These are phyloP conservation scores for Choreutis nemorana DNA, from an alignment of 2,888 invertebrate species.

Conservation along the genomic window DNA sequence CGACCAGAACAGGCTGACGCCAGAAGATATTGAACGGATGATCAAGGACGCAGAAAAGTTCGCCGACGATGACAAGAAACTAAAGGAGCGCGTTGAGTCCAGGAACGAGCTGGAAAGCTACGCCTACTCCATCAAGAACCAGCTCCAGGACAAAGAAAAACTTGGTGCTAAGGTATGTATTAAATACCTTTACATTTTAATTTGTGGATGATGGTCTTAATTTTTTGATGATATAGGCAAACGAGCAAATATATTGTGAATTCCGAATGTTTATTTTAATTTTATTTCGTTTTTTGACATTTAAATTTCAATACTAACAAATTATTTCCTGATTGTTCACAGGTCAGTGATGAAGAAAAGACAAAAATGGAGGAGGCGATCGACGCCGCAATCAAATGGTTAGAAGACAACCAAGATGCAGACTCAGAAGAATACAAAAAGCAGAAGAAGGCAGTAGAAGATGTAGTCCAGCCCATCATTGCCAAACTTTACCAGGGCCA, in stretches of 20 bases:
- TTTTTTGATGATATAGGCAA: background rate
- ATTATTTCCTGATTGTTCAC: conserved; percentile 16
- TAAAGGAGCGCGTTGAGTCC: conserved; percentile 94
- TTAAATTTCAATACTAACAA: background rate
- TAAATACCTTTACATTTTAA: background rate
- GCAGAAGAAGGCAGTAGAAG: conserved; percentile 95
- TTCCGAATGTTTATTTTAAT: conserved; percentile 1
- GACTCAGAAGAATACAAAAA: conserved; percentile 92
- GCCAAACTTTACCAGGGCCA: conserved; percentile 93
- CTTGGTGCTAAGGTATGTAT: conserved; percentile 82
- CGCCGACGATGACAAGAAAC: conserved; percentile 97
- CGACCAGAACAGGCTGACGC: conserved; percentile 95
- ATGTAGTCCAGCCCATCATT: conserved; percentile 96
- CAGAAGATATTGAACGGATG: conserved; percentile 99
- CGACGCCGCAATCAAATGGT: conserved; percentile 97
- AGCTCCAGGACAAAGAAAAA: conserved; percentile 95
- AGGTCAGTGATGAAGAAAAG: conserved; percentile 86
- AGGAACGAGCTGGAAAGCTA: conserved; percentile 97
- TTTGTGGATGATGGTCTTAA: background rate
- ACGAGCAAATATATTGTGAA: background rate
- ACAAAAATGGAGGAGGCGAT: conserved; percentile 95
- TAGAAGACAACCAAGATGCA: conserved; percentile 94
- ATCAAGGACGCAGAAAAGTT: conserved; percentile 99
- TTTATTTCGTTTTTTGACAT: background rate
- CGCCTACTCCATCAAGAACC: conserved; percentile 97